Base-by-base conservation (phyloP, 2,113 vertebrate genomes). In the Beaufortia kweichowensis region DNA sequence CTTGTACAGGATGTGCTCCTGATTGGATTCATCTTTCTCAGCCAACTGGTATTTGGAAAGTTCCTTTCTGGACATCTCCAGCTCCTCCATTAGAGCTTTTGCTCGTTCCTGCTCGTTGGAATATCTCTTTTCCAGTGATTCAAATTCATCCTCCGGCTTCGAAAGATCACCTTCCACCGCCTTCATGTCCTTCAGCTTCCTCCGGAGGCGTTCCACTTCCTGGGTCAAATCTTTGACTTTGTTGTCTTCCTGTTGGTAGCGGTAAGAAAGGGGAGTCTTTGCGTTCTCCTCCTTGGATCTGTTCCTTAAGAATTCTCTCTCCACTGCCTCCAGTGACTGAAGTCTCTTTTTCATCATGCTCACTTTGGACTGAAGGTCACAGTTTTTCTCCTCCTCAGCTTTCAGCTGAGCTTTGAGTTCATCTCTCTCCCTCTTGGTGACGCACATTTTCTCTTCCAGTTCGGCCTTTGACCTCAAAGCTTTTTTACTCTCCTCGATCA, bases 401-500 rank as follows among this genome's bases (percentile, higher is more conserved):
- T 89, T 94, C 60, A 99, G 85, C 87, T 94, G 96, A 68, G 89
- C 91, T 90, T 92, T 95, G 53, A 98, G 82, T 60, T 98, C 96
- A 62, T 98, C 96, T 85, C 94, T 93, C 73, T 99, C 97, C 83
- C 94, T 96, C 29, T 88, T 93, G 23, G 94, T 88, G 2, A 50
- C 88, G 69, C 90, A 95, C 89, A 97, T 93, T 87, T 94, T 98
- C 84, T 98, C 95, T 81, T 99, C 96, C 57, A 96, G 91, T 69
- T 98, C 96, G 2, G 94, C 93, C 88, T 97, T 99, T 21, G 95
- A 94, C 80, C 93, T 95, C 39, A 99, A 82, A 33, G 94, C 93
- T 83, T 93, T 97, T 90, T 96, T 97, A 82, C 94, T 98, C 90
- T 99, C 97, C 11, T 98, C 96, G 35, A 96, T 95, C 19, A 99